These are phyloP conservation scores for Epicauta chinensis DNA, from an alignment of 1,140 invertebrate genomes.

Conservation along the genomic window DNA sequence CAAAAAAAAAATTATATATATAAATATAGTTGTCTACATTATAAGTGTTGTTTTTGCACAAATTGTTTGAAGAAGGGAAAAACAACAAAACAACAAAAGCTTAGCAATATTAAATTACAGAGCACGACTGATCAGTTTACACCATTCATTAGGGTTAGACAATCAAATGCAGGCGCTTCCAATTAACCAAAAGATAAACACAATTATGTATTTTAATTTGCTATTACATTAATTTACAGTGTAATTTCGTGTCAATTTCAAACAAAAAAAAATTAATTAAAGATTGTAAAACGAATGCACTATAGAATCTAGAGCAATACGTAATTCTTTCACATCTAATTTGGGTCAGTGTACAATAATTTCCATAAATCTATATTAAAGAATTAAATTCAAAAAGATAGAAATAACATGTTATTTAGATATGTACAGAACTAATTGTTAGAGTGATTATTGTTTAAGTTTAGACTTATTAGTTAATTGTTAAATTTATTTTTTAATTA, in stretches of 20 bases:
- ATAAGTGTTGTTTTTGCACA: constrained; percentile 13
- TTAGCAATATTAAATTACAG: constrained; percentile 22
- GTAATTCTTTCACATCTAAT: neutral
- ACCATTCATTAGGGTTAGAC: constrained; percentile 24
- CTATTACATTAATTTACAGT: neutral
- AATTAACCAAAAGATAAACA: constrained; percentile 6
- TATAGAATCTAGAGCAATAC: neutral
- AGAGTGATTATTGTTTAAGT: constrained; percentile 26
- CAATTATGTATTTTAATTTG: neutral
- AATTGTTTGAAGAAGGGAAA: constrained; percentile 1
- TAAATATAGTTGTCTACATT: neutral
- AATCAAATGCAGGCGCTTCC: constrained; percentile 32
- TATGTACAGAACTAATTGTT: constrained; percentile 26
- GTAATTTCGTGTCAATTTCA: too few species aligned
- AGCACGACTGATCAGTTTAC: constrained; percentile 27
- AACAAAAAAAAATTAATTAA: too few species aligned
- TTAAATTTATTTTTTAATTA: constrained; percentile 28
- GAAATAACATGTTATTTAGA: neutral
- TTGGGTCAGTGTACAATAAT: neutral
- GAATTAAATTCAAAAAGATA: too few species aligned
- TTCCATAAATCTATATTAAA: too few species aligned
- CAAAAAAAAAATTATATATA: too few species aligned
- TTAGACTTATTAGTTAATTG: constrained; percentile 27
- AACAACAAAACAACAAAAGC: constrained; percentile 1
- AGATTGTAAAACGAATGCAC: too few species aligned